Base-by-base conservation (phyloP, 2,888 invertebrate genomes). In the Lomographa bimaculata region DNA sequence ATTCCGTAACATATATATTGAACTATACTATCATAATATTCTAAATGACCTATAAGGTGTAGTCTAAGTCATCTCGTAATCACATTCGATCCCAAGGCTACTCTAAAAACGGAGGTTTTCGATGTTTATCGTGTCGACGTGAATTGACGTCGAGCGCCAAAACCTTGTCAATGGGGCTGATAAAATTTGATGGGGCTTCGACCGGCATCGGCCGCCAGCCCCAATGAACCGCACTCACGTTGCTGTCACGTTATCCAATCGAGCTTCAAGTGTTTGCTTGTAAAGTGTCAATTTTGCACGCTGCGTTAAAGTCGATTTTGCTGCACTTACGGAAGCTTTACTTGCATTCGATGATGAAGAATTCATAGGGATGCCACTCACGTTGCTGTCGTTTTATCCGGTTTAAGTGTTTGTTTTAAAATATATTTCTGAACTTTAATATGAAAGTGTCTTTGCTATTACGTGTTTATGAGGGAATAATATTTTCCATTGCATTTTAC, bases 81-180 rank as follows among this genome's bases (percentile, higher is more conserved):
- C n/a, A n/a, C n/a, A n/a, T n/a, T n/a, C n/a, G n/a, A n/a, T n/a
- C n/a, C n/a, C n/a, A n/a, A n/a, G n/a, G n/a, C n/a, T n/a, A n/a
- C n/a, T n/a, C 14, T 14, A 14, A 14, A 50, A 45, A 46, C 24
- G 40, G 34, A 38, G 36, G 44, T 47, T 47, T 48, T 51, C 19
- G 52, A 45, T 60, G 54, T 64, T 69, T 66, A 69, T 63, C 55
- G 57, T 56, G 54, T 60, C 57, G 61, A 60, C 60, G 59, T 54
- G 54, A 69, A 70, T 55, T 68, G 69, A 68, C 66, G 61, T 56
- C 52, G 62, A 54, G 66, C 61, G 81, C 80, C 78, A 81, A 83
- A 81, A 78, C 70, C 66, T 62, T 81, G 79, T 81, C 81, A 78
- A 80, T 77, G 60, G 66, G 60, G 64, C 68, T 76, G 75, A 82